Percentiles rank a stretch among this genome's conserved stretches.
phyloP scores from a whole-genome alignment of 92 coral and sea anemone species.

The Zoanthus solanderi region DNA sequence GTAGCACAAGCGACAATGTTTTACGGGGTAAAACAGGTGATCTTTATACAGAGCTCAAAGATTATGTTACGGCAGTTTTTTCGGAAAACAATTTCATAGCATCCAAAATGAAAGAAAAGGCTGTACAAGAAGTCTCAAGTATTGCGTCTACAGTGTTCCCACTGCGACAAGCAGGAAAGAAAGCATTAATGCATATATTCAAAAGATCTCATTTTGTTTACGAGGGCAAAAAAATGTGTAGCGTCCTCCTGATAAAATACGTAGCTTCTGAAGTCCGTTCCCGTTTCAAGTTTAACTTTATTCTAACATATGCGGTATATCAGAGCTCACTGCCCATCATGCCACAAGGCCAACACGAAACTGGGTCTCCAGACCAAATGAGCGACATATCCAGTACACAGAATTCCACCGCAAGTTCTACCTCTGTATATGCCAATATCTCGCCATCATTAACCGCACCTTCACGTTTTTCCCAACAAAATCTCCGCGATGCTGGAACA shows the following conservation, averaged over 20 bases:
- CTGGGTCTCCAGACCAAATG: neutral
- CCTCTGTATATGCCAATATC: neutral
- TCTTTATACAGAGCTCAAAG: neutral
- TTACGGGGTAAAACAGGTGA: neutral
- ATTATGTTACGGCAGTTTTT: neutral
- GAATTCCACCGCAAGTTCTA: neutral
- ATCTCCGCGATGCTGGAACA: neutral
- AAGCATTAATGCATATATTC: neutral
- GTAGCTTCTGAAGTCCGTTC: neutral
- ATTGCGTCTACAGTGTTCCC: constrained; percentile 5
- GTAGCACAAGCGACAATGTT: neutral
- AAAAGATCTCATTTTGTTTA: neutral
- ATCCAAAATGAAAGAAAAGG: neutral
- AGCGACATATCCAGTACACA: neutral
- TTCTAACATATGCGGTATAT: constrained; percentile 3
- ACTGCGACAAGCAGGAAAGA: neutral
- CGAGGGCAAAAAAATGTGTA: neutral
- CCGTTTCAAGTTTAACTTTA: neutral
- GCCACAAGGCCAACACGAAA: neutral
- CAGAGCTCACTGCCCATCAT: constrained; percentile 11
- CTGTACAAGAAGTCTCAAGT: neutral
- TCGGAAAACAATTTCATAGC: neutral
- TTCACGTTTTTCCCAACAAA: neutral
- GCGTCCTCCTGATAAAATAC: constrained; percentile 9
- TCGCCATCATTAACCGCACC: rapidly evolving